phyloP scores from a whole-genome alignment of 2,113 vertebrate genomes.

The Corynorhinus townsendii region DNA sequence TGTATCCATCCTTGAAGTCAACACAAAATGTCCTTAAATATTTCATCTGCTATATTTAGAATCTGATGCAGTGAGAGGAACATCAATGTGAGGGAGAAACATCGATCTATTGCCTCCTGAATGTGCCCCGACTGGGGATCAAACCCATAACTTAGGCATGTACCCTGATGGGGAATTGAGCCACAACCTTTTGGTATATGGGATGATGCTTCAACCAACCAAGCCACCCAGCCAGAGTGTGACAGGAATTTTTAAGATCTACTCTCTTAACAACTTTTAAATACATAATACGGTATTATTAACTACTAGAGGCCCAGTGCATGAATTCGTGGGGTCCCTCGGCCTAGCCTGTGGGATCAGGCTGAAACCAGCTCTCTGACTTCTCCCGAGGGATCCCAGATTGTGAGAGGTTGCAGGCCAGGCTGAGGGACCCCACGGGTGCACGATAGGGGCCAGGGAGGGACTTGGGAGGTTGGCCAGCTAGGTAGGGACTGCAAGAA shows the following conservation, averaged over 20 bases:
- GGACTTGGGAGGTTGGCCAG: no score
- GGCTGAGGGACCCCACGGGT: no score
- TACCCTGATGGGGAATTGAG: not conserved
- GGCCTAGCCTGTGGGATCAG: no score
- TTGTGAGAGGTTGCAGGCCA: no score
- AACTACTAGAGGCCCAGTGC: no score
- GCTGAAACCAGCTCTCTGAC: no score
- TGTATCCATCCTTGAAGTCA: not conserved
- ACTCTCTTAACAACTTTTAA: not conserved
- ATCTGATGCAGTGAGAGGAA: not conserved
- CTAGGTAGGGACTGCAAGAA: rapidly evolving
- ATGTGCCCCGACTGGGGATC: not conserved
- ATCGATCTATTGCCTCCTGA: not conserved
- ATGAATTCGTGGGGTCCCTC: no score
- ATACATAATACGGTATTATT: not conserved
- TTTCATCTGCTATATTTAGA: not conserved
- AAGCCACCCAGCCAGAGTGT: not conserved
- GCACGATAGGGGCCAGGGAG: no score
- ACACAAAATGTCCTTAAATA: not conserved
- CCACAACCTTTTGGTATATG: not conserved
- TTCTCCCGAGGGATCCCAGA: no score
- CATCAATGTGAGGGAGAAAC: not conserved
- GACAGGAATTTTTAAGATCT: not conserved
- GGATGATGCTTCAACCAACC: not conserved
- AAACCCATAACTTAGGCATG: not conserved